A percentile compares a stretch with the other conserved stretches of the same genome.
Conservation (phyloP, 2,797 vertebrate species). For the Chrosomus eos region DNA sequence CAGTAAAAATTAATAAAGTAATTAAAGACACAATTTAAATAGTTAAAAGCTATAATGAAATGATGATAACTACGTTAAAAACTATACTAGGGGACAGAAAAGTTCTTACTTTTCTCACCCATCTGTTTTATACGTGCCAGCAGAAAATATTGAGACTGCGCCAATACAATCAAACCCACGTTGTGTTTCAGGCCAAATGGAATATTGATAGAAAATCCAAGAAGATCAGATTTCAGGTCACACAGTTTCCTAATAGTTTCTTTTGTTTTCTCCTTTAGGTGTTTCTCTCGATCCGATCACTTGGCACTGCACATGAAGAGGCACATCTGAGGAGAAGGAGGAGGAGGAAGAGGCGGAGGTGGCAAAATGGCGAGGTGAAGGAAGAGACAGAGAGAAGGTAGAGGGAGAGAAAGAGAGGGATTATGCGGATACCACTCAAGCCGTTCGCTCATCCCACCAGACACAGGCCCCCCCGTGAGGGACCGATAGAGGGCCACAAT, state of each 20-base stretch:
- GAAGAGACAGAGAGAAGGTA: slow-evolving; percentile 53
- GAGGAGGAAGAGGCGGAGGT: slow-evolving; percentile 15
- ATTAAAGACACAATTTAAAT: not conserved
- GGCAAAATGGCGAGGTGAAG: slow-evolving; percentile 47
- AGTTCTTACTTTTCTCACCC: not conserved
- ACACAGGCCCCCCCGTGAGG: not conserved
- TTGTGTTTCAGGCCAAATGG: slow-evolving; percentile 57
- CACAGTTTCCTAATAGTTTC: not conserved
- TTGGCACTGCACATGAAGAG: slow-evolving; percentile 99
- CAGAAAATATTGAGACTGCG: not conserved
- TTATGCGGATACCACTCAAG: slow-evolving; percentile 22
- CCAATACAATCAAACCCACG: not conserved
- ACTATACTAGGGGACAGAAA: not conserved
- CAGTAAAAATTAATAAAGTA: not conserved
- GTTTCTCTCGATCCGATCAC: slow-evolving; percentile 99
- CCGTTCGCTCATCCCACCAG: slow-evolving; percentile 13
- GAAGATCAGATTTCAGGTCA: not conserved
- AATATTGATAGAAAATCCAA: slow-evolving; percentile 32
- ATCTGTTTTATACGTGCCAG: not conserved
- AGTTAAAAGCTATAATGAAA: not conserved
- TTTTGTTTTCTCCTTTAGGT: slow-evolving; percentile 79
- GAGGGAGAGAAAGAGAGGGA: slow-evolving; percentile 52
- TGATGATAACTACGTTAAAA: too few species aligned
- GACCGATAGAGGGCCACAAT: not conserved
- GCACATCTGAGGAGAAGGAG: slow-evolving; percentile 85